Conservation (phyloP, 2,797 vertebrate species). For the Australoheros facetus region DNA sequence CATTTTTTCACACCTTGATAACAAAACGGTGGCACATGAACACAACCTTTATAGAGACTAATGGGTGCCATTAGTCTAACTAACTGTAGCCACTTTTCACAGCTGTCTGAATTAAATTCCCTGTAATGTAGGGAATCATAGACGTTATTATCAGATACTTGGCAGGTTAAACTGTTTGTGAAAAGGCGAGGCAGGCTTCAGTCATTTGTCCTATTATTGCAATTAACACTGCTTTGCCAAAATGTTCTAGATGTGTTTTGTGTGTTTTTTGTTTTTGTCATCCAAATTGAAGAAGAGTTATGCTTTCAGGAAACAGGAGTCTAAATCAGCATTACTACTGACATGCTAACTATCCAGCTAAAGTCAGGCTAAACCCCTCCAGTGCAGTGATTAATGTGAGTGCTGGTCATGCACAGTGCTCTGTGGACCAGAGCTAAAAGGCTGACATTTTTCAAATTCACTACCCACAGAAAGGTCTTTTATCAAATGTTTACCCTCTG, state of each 20-base stretch:
- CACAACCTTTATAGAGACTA: constrained; percentile 45
- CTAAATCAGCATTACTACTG: constrained; percentile 25
- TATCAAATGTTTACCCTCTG: constrained; percentile 62
- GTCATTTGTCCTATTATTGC: constrained; percentile 10
- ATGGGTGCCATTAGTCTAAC: constrained; percentile 53
- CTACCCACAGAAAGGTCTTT: constrained; percentile 56
- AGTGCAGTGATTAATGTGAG: constrained; percentile 62
- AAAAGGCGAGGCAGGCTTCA: background rate
- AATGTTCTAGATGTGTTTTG: background rate
- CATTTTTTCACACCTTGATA: constrained; percentile 21
- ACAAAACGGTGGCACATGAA: constrained; percentile 11
- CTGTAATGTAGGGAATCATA: background rate
- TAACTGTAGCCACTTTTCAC: constrained; percentile 49
- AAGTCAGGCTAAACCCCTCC: constrained; percentile 30
- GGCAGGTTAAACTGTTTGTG: constrained; percentile 16
- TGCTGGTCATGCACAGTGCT: constrained; percentile 51
- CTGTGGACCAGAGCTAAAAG: constrained; percentile 64
- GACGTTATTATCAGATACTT: constrained; percentile 40
- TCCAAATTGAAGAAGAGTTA: background rate
- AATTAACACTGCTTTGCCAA: constrained; percentile 29
- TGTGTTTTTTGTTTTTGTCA: background rate
- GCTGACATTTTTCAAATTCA: constrained; percentile 70
- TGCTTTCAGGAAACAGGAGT: constrained; percentile 10
- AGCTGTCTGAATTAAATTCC: constrained; percentile 28
- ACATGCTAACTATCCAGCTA: constrained; percentile 57